phyloP scores from a whole-genome alignment of 2,113 vertebrate species.

The Oryzias melastigma region DNA sequence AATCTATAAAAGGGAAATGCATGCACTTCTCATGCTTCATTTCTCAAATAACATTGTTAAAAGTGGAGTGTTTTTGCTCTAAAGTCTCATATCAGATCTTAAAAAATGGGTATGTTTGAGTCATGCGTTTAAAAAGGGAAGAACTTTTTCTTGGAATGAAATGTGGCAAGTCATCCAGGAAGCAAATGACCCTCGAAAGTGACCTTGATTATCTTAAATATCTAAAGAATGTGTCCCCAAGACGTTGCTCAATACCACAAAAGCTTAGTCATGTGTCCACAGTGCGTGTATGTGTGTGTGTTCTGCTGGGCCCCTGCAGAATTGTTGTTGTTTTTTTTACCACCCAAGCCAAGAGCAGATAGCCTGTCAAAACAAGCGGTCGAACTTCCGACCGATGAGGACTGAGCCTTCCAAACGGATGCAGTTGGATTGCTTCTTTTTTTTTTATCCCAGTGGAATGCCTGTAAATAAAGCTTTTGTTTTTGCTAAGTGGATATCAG shows the following conservation, averaged over 20 bases:
- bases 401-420: constrained; percentile 48
- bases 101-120: neutral
- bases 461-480: constrained; percentile 28
- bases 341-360: constrained; percentile 70
- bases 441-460: constrained; percentile 55
- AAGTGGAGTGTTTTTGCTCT: constrained; percentile 1
- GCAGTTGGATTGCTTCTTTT: constrained; percentile 41
- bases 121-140: neutral
- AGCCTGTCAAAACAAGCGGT: constrained; percentile 70
- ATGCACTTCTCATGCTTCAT: constrained; percentile 6
- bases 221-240: constrained; percentile 32
- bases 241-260: constrained; percentile 35
- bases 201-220: constrained; percentile 39
- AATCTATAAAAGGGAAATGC: neutral
- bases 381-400: constrained; percentile 57
- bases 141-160: constrained; percentile 2
- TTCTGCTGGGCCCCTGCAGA: constrained; percentile 41
- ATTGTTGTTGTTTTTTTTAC: constrained; percentile 69
- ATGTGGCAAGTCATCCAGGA: neutral
- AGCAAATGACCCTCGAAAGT: constrained; percentile 9
- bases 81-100: neutral
- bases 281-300: constrained; percentile 29
- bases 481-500: constrained; percentile 25
- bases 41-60: too few species aligned
- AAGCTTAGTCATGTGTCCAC: constrained; percentile 25